Conservation (phyloP, 1,140 invertebrate genomes). For the Cardiocondyla obscurior region DNA sequence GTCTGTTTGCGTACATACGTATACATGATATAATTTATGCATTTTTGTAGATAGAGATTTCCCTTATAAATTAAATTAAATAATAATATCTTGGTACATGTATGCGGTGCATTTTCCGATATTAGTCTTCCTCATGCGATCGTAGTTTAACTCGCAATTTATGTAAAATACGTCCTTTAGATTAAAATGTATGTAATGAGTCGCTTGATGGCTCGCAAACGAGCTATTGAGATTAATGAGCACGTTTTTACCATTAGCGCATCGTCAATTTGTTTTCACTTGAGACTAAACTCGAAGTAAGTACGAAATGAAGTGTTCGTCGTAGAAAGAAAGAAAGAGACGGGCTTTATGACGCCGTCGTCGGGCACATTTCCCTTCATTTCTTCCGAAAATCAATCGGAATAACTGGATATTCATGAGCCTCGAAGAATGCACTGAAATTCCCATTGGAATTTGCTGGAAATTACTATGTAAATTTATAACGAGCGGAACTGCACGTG, state of each 20-base stretch:
- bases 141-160: neutral
- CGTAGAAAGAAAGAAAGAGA: neutral
- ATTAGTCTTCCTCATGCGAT: neutral
- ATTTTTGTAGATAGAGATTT: constrained; percentile 31
- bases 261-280: neutral
- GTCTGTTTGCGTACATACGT: neutral
- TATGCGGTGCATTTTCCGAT: neutral
- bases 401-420: constrained; percentile 44
- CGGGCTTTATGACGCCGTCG: neutral
- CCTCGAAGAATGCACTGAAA: constrained; percentile 27
- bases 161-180: neutral
- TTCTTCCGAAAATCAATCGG: constrained; percentile 11
- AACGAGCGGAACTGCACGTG: neutral
- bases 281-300: constrained; percentile 22
- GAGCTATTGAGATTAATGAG: constrained; percentile 1
- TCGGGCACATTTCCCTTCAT: neutral
- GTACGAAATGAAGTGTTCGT: constrained; percentile 1
- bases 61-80: constrained; percentile 66
- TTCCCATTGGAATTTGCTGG: neutral
- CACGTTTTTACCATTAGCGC: neutral
- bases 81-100: constrained; percentile 1
- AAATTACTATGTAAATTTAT: constrained; percentile 19
- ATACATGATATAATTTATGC: constrained; percentile 26
- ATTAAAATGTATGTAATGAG: constrained; percentile 11
- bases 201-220: neutral